These are phyloP conservation scores for Hydropsyche betteni DNA, from an alignment of 2,888 invertebrate genomes.

Conservation along the genomic window DNA sequence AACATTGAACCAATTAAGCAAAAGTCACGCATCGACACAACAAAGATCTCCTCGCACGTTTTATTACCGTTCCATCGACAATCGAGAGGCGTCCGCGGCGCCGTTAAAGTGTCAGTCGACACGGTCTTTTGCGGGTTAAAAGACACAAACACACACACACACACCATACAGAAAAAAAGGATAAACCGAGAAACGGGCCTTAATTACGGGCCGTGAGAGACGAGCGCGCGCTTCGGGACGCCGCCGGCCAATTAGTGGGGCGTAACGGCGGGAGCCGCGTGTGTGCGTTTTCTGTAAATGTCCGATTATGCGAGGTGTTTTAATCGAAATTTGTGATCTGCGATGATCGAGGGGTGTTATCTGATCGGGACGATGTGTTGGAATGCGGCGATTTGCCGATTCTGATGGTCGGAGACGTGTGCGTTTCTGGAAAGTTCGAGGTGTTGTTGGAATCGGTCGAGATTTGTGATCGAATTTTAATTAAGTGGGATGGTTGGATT, in stretches of 20 bases:
- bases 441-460: too few species aligned
- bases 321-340: background rate
- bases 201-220: slow-evolving; percentile 20
- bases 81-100: too few species aligned
- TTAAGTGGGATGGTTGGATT: too few species aligned
- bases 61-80: too few species aligned
- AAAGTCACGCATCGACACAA: too few species aligned
- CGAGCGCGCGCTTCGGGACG: slow-evolving; percentile 22
- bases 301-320: too few species aligned
- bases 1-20: too few species aligned
- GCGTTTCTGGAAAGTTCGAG: too few species aligned
- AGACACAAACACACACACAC: background rate
- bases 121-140: slow-evolving; percentile 26
- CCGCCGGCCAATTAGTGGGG: slow-evolving; percentile 48
- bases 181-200: slow-evolving; percentile 20
- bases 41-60: background rate
- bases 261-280: slow-evolving; percentile 49
- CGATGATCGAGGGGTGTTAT: background rate
- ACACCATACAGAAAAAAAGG: slow-evolving; percentile 7
- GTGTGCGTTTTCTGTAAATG: background rate
- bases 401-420: too few species aligned
- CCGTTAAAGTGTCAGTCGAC: slow-evolving; percentile 14
- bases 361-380: too few species aligned
- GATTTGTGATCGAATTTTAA: too few species aligned
- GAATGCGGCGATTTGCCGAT: too few species aligned